These are phyloP conservation scores for Halocynthia roretzi DNA, from an alignment of 23 tunicate genomes.

Conservation along the genomic window DNA sequence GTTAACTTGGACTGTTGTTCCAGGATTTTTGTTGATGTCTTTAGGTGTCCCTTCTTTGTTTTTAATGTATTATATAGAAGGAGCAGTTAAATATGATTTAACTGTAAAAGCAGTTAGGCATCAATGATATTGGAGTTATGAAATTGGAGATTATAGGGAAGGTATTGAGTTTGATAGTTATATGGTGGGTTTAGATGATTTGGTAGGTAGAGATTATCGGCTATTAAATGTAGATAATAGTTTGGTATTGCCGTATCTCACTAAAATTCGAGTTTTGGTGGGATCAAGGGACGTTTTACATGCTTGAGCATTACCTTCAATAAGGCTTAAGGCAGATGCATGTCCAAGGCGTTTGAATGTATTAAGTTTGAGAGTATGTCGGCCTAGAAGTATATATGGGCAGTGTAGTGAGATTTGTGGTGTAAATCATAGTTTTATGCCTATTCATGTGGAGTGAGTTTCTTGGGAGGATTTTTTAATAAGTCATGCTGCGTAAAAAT, in stretches of 20 bases:
- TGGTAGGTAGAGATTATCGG: not conserved
- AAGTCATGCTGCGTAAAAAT: too few relatives aligned
- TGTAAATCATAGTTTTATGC: conserved; percentile 19
- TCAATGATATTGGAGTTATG: conserved; percentile 3
- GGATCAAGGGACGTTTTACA: conserved; percentile 1
- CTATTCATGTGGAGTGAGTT: not conserved
- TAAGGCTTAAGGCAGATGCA: not conserved
- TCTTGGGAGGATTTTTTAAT: not conserved
- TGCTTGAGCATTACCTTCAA: not conserved
- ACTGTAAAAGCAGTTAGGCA: not conserved
- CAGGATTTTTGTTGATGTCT: not conserved
- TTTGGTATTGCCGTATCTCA: not conserved
- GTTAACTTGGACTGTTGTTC: not conserved
- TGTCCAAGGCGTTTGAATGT: conserved; percentile 13
- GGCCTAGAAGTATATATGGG: not conserved
- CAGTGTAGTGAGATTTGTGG: conserved; percentile 21
- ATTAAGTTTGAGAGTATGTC: not conserved
- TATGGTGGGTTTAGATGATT: not conserved
- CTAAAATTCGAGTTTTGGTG: not conserved
- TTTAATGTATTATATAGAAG: not conserved
- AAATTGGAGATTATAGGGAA: not conserved
- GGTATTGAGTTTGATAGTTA: not conserved
- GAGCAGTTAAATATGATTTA: not conserved
- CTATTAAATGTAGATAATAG: conserved; percentile 9
- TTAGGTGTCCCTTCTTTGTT: not conserved